phyloP scores from a whole-genome alignment of 1,140 invertebrate species.

The Caenorhabditis latens region DNA sequence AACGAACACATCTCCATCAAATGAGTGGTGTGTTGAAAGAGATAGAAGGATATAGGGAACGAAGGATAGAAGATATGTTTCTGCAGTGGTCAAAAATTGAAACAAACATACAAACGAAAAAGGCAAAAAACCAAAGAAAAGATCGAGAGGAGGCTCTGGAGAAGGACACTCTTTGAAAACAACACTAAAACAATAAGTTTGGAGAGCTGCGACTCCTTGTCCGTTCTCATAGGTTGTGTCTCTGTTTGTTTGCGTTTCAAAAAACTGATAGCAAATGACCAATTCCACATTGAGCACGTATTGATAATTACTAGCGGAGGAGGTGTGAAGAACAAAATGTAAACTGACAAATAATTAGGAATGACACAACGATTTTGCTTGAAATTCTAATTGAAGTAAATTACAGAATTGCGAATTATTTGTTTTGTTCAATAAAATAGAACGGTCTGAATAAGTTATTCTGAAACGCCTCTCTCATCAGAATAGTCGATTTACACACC shows the following conservation, averaged over 20 bases:
- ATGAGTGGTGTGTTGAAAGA: neutral
- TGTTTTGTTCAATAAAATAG: too few species aligned
- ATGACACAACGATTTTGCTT: neutral
- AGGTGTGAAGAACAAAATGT: neutral
- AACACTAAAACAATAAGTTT: conserved; percentile 55
- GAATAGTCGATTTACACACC: neutral
- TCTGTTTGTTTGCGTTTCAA: conserved; percentile 21
- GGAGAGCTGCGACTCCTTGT: conserved; percentile 37
- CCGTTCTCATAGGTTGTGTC: conserved; percentile 17
- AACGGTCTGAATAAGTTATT: too few species aligned
- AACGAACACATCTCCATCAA: conserved; percentile 27
- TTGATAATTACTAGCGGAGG: neutral
- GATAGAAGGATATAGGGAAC: neutral
- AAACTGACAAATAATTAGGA: neutral
- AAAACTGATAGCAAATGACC: conserved; percentile 46
- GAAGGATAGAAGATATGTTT: conserved; percentile 30
- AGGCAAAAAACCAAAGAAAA: neutral
- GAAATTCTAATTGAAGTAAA: neutral
- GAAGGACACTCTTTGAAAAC: conserved; percentile 36
- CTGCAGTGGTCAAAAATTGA: conserved; percentile 35
- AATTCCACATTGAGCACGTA: neutral
- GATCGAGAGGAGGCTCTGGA: neutral
- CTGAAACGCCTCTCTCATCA: too few species aligned
- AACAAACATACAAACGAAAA: conserved; percentile 8
- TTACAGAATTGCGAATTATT: too few species aligned